These are phyloP conservation scores for Endotricha flammealis DNA, from an alignment of 2,888 invertebrate species.

Conservation along the genomic window DNA sequence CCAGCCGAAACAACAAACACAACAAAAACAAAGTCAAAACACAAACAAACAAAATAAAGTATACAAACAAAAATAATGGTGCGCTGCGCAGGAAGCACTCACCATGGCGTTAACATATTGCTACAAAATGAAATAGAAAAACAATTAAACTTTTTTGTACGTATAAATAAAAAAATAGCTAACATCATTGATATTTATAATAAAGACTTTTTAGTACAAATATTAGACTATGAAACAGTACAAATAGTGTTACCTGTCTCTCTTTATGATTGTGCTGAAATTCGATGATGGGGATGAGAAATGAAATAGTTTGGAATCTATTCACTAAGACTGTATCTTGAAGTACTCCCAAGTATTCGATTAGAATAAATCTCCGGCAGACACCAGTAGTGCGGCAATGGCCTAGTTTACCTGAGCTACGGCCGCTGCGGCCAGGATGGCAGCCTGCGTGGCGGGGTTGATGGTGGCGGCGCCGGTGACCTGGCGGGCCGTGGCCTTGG, in stretches of 20 bases:
- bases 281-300: neutral
- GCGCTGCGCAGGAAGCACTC: constrained; percentile 22
- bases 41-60: constrained; percentile 1
- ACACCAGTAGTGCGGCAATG: constrained; percentile 9
- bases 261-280: constrained; percentile 45
- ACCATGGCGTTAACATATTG: constrained; percentile 41
- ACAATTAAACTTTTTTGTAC: no score
- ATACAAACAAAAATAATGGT: neutral
- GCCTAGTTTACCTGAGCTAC: constrained; percentile 64
- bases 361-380: no score
- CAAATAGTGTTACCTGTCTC: constrained; percentile 33
- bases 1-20: neutral
- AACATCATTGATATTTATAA: no score
- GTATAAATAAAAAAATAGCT: neutral
- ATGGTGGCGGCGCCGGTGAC: constrained; percentile 53
- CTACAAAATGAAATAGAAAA: constrained; percentile 30
- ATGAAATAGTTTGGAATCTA: no score
- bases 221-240: neutral
- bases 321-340: no score
- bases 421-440: constrained; percentile 77
- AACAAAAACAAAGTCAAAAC: constrained; percentile 5
- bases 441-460: constrained; percentile 74
- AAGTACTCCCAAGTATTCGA: no score
- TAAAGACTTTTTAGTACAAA: no score
- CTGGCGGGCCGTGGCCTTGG: constrained; percentile 63